Evolutionary conservation across 2,888 invertebrate genomes (phyloP).

Genomic region (Caenorhabditis sp.): DNA sequence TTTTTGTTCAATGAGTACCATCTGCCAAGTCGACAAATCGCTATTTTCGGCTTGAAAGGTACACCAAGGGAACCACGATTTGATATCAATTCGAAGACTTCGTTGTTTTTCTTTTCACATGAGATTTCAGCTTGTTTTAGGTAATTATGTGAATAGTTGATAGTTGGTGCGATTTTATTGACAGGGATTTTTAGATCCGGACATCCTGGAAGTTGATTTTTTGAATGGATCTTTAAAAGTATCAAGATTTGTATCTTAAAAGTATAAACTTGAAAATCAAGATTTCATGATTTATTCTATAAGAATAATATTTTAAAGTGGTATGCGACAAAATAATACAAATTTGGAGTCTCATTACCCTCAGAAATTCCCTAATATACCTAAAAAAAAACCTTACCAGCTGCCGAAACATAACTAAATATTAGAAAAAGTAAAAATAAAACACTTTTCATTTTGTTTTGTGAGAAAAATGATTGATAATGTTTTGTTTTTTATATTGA

Average conservation of each 20-base stretch:
- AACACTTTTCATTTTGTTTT: neutral
- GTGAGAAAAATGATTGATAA: neutral
- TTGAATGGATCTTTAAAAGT: too few species aligned
- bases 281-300: too few species aligned
- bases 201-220: neutral
- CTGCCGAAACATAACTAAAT: neutral
- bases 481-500: neutral
- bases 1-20: conserved; percentile 20
- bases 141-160: neutral
- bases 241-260: too few species aligned
- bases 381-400: neutral
- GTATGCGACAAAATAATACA: too few species aligned
- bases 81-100: conserved; percentile 17
- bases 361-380: too few species aligned
- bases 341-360: too few species aligned
- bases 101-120: neutral
- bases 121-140: neutral
- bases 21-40: conserved; percentile 25
- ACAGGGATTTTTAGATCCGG: neutral
- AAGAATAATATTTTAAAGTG: too few species aligned
- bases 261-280: too few species aligned
- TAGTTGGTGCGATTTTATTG: neutral
- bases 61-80: conserved; percentile 16
- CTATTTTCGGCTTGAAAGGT: neutral
- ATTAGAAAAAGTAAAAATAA: neutral